Conservation (phyloP, 30 jellyfish, hydroid and myxozoan species). For the Cassiopea andromeda region DNA sequence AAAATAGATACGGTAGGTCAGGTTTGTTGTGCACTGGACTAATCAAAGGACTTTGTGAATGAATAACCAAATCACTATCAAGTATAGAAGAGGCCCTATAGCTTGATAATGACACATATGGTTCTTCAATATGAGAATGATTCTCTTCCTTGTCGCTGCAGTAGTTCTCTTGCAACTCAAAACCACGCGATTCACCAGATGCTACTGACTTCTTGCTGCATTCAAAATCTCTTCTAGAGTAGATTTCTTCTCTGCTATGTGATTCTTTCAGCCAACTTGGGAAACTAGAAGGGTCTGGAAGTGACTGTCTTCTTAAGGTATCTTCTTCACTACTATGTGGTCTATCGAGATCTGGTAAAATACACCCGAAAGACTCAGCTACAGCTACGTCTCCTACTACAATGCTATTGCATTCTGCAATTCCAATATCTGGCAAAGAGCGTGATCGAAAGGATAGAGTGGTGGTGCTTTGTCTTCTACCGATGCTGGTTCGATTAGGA, state of each 20-base stretch:
- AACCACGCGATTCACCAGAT: neutral
- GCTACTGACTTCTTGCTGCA: neutral
- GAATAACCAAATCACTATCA: neutral
- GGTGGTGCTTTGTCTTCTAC: neutral
- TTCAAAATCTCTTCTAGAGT: neutral
- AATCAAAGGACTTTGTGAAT: neutral
- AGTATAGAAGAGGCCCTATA: neutral
- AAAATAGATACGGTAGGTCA: conserved; percentile 41
- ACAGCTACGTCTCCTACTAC: neutral
- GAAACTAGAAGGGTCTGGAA: neutral
- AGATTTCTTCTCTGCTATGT: neutral
- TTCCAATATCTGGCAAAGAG: conserved; percentile 11
- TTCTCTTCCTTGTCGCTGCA: neutral
- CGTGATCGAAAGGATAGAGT: conserved; percentile 2
- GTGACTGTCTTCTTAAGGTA: neutral
- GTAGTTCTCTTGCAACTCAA: neutral
- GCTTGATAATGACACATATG: neutral
- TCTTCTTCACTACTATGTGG: neutral
- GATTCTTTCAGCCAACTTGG: neutral
- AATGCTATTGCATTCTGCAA: neutral
- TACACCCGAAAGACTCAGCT: neutral
- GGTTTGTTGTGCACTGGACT: conserved; percentile 46
- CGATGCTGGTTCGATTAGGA: conserved; percentile 22
- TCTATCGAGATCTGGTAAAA: neutral
- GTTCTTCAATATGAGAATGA: neutral